Evolutionary conservation across 2,797 vertebrate species (phyloP).

Genomic region (Odontamblyopus rebecca): DNA sequence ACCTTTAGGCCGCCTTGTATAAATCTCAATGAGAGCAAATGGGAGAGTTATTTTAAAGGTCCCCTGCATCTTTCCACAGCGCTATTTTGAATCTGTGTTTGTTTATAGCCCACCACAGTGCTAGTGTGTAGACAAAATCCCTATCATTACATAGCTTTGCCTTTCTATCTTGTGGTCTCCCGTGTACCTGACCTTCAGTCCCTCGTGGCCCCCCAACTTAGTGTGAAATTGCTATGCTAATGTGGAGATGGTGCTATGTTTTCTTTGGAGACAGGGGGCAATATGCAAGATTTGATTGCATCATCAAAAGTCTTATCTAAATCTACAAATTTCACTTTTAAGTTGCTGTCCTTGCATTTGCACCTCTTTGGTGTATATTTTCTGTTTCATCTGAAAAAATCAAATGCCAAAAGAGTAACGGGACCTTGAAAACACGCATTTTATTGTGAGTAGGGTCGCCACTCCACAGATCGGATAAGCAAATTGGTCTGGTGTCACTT

Average conservation of each 20-base stretch:
- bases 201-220: constrained; percentile 38
- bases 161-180: constrained; percentile 34
- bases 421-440: background rate
- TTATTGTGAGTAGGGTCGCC: too few species aligned
- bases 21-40: constrained; percentile 23
- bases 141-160: constrained; percentile 26
- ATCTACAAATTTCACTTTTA: background rate
- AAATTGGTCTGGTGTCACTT: too few species aligned
- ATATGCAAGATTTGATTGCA: background rate
- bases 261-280: constrained; percentile 18
- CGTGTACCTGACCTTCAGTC: constrained; percentile 55
- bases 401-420: too few species aligned
- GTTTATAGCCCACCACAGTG: constrained; percentile 23
- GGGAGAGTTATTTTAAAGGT: constrained; percentile 26
- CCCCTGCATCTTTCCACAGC: constrained; percentile 62
- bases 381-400: too few species aligned
- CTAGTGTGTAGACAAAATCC: constrained; percentile 35
- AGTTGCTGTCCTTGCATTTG: too few species aligned
- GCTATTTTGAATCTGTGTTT: constrained; percentile 43
- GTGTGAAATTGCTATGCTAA: constrained; percentile 62
- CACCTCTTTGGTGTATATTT: too few species aligned
- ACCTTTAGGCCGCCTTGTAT: constrained; percentile 20
- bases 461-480: too few species aligned
- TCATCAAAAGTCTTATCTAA: background rate
- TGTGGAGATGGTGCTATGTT: constrained; percentile 52